Base-by-base conservation (phyloP, 1,140 invertebrate genomes). In the Zophobas morio region DNA sequence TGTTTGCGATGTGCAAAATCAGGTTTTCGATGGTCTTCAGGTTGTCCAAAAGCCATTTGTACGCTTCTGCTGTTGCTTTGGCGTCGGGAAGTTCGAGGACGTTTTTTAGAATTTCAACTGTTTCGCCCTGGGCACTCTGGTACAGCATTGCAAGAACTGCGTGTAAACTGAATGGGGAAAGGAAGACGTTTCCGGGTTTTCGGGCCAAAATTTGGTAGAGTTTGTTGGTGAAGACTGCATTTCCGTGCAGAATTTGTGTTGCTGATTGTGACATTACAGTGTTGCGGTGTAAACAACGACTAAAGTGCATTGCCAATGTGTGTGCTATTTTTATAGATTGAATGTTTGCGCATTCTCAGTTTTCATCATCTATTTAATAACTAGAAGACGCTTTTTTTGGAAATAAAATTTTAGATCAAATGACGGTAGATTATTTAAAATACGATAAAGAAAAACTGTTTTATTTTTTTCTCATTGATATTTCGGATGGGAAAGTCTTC, bases 1-100 rank as follows among this genome's bases (percentile, higher is more conserved):
- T 89, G 81, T 94, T 94, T 3, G 91, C 90, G 74, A 92, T 86
- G 51, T 87, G 86, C 1, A 94, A 83, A 33, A 89, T 88, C 32
- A 90, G 83, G 37, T 66, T 39, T 39, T 66, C 33, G 37, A 66
- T 6, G 2, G 60, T 42, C 74, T 87, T 87, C 47, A 87, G 79
- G 33, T 86, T 79, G 36, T 81, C 72, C 37, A 88, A 83, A 33
- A 85, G 80, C 75, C 83, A 82, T 74, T 86, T 81, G 75, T 91
- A 85, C 32, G 78, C 87, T 36, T 80, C 53, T 1, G 84, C 84
- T 32, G 82, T 78, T 3, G 72, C 33, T 66, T 78, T 72, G 8
- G 56, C 33, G 53, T 83, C 72, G 0, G 80, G 40, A 33, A 84
- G 34, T 73, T 78, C 53, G n/a, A 85, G 74, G 34, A 60, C 34